A percentile compares a stretch with the other conserved stretches of the same genome.
These are phyloP conservation scores for Coleophora flavipennella DNA, from an alignment of 2,888 invertebrate species.

Conservation along the genomic window DNA sequence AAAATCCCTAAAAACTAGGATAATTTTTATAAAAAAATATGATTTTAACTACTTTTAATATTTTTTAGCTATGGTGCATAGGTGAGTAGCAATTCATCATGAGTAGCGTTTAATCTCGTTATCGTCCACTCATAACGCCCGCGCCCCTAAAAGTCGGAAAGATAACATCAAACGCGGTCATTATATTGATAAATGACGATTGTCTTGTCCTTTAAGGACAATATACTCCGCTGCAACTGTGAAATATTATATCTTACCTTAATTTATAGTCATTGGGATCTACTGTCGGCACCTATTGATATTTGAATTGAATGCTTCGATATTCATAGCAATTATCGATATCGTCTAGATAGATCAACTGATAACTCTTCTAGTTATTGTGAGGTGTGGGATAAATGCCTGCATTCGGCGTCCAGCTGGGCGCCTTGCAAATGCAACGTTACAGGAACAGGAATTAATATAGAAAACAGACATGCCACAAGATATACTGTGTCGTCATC, in stretches of 20 bases:
- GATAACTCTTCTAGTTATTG: conserved; percentile 42
- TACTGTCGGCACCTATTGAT: conserved; percentile 56
- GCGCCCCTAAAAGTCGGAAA: conserved; percentile 36
- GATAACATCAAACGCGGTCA: conserved; percentile 68
- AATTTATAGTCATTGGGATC: conserved; percentile 62
- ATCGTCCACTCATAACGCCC: conserved; percentile 33
- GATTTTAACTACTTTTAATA: no score
- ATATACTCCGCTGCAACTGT: conserved; percentile 56
- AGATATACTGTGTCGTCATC: no score
- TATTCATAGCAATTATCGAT: conserved; percentile 46
- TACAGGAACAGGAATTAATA: no score
- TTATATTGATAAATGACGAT: conserved; percentile 67
- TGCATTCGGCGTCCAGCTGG: conserved; percentile 18
- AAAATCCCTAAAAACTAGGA: no score
- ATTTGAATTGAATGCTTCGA: conserved; percentile 66
- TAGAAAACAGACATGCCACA: no score
- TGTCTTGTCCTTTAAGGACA: conserved; percentile 61
- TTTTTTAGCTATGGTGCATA: no score
- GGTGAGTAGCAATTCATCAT: no score
- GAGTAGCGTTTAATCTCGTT: conserved; percentile 42
- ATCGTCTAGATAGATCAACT: conserved; percentile 51
- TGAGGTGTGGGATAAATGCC: conserved; percentile 31
- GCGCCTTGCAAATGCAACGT: neutral
- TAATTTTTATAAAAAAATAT: no score
- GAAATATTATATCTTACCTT: conserved; percentile 59